phyloP scores from a whole-genome alignment of 2,113 vertebrate species.

The Prinia subflava region DNA sequence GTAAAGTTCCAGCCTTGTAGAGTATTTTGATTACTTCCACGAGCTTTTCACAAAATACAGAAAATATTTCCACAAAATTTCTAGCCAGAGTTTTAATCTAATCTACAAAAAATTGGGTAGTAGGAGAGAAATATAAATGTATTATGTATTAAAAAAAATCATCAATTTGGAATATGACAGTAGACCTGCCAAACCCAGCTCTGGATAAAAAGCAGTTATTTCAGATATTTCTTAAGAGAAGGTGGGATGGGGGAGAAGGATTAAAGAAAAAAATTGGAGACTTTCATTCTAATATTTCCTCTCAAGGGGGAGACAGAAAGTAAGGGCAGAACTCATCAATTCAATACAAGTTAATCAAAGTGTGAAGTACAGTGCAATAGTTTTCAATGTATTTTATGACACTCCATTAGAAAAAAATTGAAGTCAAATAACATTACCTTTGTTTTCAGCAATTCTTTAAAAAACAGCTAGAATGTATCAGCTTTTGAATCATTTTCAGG shows the following conservation, averaged over 20 bases:
- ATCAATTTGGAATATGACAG: neutral
- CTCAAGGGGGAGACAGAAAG: neutral
- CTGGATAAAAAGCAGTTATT: neutral
- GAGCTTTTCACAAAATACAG: slow-evolving; percentile 58
- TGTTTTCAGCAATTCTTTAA: neutral
- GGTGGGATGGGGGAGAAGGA: too few relatives aligned
- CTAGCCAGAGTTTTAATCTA: neutral
- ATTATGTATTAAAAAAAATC: neutral
- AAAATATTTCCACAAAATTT: slow-evolving; percentile 42
- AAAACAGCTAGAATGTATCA: neutral
- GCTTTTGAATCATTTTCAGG: neutral
- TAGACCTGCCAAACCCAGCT: neutral
- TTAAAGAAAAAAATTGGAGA: neutral
- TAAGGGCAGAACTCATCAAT: neutral
- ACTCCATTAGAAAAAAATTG: neutral
- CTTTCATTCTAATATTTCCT: neutral
- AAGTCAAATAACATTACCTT: neutral
- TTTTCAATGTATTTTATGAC: neutral
- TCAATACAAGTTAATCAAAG: neutral
- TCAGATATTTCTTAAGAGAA: neutral
- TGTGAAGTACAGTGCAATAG: neutral
- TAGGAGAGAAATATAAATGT: neutral
- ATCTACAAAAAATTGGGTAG: neutral
- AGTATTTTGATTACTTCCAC: slow-evolving; percentile 71
- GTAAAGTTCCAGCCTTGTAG: slow-evolving; percentile 67